phyloP scores from a whole-genome alignment of 2,113 vertebrate species.

The Anoura caudifer region DNA sequence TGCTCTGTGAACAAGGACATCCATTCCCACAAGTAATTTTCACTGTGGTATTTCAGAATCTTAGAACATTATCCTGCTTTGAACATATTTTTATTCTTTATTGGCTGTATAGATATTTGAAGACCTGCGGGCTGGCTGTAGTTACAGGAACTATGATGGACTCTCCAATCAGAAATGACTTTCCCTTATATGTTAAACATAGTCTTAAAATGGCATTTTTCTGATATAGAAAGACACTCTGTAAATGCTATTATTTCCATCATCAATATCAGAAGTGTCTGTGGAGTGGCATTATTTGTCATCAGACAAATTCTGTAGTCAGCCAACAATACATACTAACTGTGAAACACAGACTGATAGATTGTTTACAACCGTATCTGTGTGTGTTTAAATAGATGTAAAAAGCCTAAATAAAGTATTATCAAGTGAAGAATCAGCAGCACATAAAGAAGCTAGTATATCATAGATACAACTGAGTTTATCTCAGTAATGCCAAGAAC shows the following conservation, averaged over 20 bases:
- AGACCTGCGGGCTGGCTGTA: not conserved
- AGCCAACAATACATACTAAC: not conserved
- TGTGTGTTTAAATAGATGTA: not conserved
- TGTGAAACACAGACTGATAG: not conserved
- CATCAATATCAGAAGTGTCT: constrained; percentile 6
- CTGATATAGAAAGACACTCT: not conserved
- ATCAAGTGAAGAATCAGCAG: not conserved
- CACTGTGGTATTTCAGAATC: not conserved
- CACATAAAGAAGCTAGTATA: not conserved
- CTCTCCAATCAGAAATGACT: not conserved
- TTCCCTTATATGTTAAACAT: not conserved
- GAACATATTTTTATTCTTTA: not conserved
- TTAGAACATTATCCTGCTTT: not conserved
- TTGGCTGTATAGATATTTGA: not conserved
- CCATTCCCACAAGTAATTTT: constrained; percentile 8
- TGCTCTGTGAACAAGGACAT: not conserved
- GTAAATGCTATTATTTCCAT: not conserved
- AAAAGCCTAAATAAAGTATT: not conserved
- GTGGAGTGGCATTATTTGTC: not conserved
- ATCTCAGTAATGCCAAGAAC: not conserved
- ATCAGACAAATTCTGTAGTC: not conserved
- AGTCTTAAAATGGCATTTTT: not conserved
- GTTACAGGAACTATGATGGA: not conserved
- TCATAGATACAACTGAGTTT: not conserved
- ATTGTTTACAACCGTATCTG: not conserved